A percentile compares a stretch with the other conserved stretches of the same genome.
These are phyloP conservation scores for Craterocephalus amniculus DNA, from an alignment of 2,797 vertebrate genomes.

Conservation along the genomic window DNA sequence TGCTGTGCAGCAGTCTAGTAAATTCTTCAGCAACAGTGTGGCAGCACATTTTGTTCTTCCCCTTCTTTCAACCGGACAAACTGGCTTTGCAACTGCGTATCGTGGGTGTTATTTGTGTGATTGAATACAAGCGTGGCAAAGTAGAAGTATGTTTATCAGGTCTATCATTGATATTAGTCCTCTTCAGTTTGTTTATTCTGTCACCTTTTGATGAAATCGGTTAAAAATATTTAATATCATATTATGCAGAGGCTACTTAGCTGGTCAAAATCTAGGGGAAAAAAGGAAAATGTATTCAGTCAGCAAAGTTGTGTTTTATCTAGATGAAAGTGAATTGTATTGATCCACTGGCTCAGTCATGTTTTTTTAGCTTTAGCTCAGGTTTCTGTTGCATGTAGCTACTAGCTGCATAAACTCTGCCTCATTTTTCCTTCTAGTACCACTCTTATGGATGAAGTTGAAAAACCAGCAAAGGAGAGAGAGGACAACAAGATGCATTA, in stretches of 20 bases:
- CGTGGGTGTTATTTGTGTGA: conserved; percentile 22
- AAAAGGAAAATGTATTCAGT: conserved; percentile 1
- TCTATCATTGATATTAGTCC: background rate
- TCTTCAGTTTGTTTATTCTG: background rate
- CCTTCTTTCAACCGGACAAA: conserved; percentile 71
- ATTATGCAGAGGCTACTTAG: background rate
- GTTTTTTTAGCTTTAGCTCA: conserved; percentile 58
- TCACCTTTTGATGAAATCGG: background rate
- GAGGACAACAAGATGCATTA: conserved; percentile 74
- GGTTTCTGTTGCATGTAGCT: conserved; percentile 63
- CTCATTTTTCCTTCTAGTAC: conserved; percentile 72
- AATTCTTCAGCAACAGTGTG: conserved; percentile 44
- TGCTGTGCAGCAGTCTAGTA: conserved; percentile 33
- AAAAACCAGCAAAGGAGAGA: conserved; percentile 75
- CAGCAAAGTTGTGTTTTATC: conserved; percentile 36
- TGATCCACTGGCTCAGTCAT: conserved; percentile 63
- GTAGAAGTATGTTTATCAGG: conserved; percentile 16
- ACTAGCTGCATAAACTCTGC: conserved; percentile 66
- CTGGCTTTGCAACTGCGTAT: conserved; percentile 60
- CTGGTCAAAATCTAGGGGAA: background rate
- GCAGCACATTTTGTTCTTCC: conserved; percentile 65
- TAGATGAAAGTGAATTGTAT: conserved; percentile 22
- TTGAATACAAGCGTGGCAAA: conserved; percentile 30
- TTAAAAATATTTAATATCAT: background rate
- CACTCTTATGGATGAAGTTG: conserved; percentile 78